A percentile compares a stretch with the other conserved stretches of the same genome.
These are phyloP conservation scores for Lerema accius DNA, from an alignment of 1,140 invertebrate genomes.

Conservation along the genomic window DNA sequence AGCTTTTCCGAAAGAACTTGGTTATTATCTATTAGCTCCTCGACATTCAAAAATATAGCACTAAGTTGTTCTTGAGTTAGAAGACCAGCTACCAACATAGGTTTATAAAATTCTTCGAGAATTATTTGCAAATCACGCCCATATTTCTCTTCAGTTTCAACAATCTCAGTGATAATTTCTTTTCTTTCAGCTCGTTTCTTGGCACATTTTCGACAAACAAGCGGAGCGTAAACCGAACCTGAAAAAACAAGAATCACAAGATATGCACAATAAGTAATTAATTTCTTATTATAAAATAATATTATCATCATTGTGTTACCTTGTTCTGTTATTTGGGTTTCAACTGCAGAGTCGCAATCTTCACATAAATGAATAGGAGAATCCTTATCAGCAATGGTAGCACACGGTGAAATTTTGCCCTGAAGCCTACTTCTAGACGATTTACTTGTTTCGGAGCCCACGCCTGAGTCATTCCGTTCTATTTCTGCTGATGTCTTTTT, in stretches of 20 bases:
- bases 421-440: constrained; percentile 90
- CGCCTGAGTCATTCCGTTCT: constrained; percentile 96
- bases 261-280: too few species aligned
- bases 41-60: constrained; percentile 96
- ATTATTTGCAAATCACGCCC: constrained; percentile 96
- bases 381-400: constrained; percentile 71
- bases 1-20: constrained; percentile 92
- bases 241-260: constrained; percentile 45
- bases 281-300: too few species aligned
- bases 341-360: constrained; percentile 89
- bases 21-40: constrained; percentile 96
- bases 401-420: constrained; percentile 76
- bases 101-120: constrained; percentile 96
- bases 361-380: constrained; percentile 86
- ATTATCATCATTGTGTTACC: constrained; percentile 64
- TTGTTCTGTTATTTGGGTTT: constrained; percentile 86
- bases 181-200: constrained; percentile 94
- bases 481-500: constrained; percentile 86
- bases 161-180: constrained; percentile 97
- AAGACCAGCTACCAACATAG: constrained; percentile 94
- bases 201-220: constrained; percentile 93
- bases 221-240: constrained; percentile 88
- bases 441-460: constrained; percentile 95
- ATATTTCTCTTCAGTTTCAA: constrained; percentile 98
- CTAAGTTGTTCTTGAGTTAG: constrained; percentile 92